phyloP scores from a whole-genome alignment of 2,113 vertebrate species.

The Salvator merianae region DNA sequence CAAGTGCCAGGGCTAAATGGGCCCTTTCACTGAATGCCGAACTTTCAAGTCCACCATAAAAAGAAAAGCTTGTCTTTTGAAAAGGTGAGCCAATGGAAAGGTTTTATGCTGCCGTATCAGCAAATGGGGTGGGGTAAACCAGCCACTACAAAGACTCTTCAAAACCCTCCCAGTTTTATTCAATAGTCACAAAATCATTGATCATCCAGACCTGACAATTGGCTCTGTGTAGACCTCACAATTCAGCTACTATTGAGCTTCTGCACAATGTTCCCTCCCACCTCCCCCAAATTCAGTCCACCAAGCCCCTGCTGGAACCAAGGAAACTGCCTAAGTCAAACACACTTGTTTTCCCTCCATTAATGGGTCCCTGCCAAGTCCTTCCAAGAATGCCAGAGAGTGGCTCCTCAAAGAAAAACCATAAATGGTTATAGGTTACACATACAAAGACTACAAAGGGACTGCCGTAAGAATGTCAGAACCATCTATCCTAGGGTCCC shows the following conservation, averaged over 20 bases:
- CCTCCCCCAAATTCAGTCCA: background rate
- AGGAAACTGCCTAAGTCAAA: constrained; percentile 53
- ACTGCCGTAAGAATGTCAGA: constrained; percentile 40
- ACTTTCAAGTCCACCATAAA: background rate
- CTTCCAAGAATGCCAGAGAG: constrained; percentile 13
- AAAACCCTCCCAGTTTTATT: constrained; percentile 51
- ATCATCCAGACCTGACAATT: constrained; percentile 17
- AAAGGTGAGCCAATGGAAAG: background rate
- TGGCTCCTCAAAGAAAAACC: constrained; percentile 12
- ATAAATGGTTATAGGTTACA: constrained; percentile 33
- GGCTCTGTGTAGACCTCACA: constrained; percentile 5
- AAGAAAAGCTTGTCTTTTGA: background rate
- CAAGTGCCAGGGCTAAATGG: background rate
- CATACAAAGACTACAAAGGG: constrained; percentile 42
- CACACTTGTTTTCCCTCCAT: constrained; percentile 33
- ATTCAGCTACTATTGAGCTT: background rate
- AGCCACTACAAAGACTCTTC: background rate
- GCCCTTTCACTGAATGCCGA: background rate
- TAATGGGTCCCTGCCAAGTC: constrained; percentile 48
- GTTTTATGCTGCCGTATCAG: background rate
- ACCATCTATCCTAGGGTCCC: constrained; percentile 5
- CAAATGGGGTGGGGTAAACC: background rate
- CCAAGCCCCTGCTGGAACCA: background rate
- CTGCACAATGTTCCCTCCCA: constrained; percentile 5
- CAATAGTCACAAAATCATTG: constrained; percentile 36